Evolutionary conservation across 53 echinoderm and acorn worm genomes (phyloP).

Genomic region (Luidia sarsii): DNA sequence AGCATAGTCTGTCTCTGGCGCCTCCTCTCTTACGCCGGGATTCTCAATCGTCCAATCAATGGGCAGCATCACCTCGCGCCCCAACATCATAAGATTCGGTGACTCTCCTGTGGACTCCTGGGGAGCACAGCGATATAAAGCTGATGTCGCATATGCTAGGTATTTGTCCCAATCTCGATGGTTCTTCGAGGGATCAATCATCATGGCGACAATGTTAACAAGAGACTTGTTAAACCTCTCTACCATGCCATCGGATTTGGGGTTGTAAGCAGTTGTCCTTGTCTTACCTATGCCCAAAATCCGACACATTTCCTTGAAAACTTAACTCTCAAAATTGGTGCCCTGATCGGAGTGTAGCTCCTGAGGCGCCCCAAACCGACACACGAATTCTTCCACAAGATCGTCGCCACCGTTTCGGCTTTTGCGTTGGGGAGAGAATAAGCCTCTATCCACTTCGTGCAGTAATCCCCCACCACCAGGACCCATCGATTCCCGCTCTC

Average conservation of each 20-base stretch:
- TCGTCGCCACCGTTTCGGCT: constrained; percentile 3
- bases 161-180: constrained; percentile 8
- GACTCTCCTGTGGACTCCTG: constrained; percentile 16
- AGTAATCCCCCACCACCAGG: constrained; percentile 56
- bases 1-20: neutral
- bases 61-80: too few species aligned
- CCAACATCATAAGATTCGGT: too few species aligned
- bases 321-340: neutral
- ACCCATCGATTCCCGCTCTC: constrained; percentile 43
- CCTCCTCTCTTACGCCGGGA: neutral
- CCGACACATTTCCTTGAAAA: constrained; percentile 48
- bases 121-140: constrained; percentile 40
- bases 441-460: constrained; percentile 35
- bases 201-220: constrained; percentile 40
- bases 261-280: constrained; percentile 64
- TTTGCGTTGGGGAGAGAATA: neutral
- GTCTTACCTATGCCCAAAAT: constrained; percentile 9
- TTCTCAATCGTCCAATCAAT: neutral
- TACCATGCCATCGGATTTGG: constrained; percentile 62
- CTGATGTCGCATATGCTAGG: constrained; percentile 26
- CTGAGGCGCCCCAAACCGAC: neutral
- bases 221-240: constrained; percentile 67
- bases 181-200: constrained; percentile 35
- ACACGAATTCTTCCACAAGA: neutral
- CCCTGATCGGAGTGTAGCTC: constrained; percentile 15